Conservation (phyloP, 2,113 vertebrate species). For the Rhinolophus sinicus region DNA sequence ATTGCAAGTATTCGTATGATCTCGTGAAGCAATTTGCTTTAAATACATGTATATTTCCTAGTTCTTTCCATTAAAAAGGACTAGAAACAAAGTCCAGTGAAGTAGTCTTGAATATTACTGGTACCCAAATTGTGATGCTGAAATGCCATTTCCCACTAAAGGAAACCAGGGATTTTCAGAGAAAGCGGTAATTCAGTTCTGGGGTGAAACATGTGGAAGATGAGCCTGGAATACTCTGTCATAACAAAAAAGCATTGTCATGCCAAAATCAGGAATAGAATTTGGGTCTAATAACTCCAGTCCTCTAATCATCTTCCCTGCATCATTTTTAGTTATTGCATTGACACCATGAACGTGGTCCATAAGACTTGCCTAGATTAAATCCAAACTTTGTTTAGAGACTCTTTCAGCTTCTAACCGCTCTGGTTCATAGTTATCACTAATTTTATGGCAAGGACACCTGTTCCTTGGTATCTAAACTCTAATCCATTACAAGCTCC, state of each 20-base stretch:
- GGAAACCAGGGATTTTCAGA: neutral
- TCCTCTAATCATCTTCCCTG: neutral
- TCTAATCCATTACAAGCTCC: slow-evolving; percentile 65
- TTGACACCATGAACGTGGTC: neutral
- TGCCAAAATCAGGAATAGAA: neutral
- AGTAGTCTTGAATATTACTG: neutral
- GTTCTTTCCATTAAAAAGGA: neutral
- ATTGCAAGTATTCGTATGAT: neutral
- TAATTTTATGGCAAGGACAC: slow-evolving; percentile 68
- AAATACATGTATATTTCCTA: neutral
- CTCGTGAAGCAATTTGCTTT: neutral
- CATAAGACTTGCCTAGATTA: neutral
- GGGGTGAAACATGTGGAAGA: neutral
- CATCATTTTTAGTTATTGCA: neutral
- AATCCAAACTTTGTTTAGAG: neutral
- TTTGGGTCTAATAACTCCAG: neutral
- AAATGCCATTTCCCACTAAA: neutral
- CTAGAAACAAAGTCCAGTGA: neutral
- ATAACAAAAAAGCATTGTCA: neutral
- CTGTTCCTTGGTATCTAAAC: slow-evolving; percentile 72
- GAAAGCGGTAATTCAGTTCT: neutral
- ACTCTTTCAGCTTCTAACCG: neutral
- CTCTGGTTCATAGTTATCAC: slow-evolving; percentile 47
- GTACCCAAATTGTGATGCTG: neutral
- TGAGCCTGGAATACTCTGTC: neutral